phyloP scores from a whole-genome alignment of 2,888 invertebrate genomes.

The Mesopsocus fuscifrons region DNA sequence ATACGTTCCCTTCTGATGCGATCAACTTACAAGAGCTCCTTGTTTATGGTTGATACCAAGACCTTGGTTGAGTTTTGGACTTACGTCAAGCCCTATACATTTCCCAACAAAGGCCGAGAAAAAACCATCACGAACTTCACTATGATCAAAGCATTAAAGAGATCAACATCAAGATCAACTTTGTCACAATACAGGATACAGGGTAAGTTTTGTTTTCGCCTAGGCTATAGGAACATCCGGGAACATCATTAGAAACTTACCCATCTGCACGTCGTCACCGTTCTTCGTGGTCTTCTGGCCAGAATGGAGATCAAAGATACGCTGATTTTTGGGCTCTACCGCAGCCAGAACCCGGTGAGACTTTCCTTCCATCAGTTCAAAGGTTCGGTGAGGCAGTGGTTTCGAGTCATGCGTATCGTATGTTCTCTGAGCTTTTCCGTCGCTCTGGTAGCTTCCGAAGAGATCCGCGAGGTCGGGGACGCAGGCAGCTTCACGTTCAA shows the following conservation, averaged over 20 bases:
- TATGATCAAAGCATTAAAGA: too few species aligned
- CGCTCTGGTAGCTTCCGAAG: conserved; percentile 33
- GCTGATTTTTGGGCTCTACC: background rate
- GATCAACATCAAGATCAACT: too few species aligned
- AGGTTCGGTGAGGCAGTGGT: background rate
- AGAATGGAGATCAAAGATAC: background rate
- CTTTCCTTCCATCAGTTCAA: background rate
- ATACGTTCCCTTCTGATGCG: too few species aligned
- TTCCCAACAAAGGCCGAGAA: too few species aligned
- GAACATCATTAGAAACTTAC: background rate
- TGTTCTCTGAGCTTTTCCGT: background rate
- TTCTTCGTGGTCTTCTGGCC: background rate
- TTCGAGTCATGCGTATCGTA: background rate
- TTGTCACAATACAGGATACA: too few species aligned
- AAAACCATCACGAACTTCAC: too few species aligned
- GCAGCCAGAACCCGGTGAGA: background rate
- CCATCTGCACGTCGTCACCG: background rate
- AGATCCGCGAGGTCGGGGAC: conserved; percentile 55
- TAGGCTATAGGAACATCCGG: too few species aligned
- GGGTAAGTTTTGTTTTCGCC: too few species aligned
- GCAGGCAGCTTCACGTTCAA: conserved; percentile 63
- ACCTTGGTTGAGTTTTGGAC: too few species aligned
- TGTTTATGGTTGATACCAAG: too few species aligned
- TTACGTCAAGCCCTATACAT: too few species aligned
- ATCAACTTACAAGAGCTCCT: too few species aligned